Conservation (phyloP, 1,140 invertebrate genomes). For the Tetragonula clypearis region DNA sequence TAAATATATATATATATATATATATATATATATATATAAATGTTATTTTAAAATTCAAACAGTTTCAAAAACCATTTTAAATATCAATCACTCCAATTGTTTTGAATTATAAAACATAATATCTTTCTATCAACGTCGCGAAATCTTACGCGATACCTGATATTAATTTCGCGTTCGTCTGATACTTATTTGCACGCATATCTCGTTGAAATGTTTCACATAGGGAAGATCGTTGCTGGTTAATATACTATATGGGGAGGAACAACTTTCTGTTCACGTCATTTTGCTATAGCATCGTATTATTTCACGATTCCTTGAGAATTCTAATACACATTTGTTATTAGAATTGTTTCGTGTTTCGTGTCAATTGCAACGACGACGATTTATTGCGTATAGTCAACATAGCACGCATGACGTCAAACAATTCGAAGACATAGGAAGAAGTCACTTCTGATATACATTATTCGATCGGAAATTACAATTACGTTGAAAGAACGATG, state of each 20-base stretch:
- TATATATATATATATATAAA: no score
- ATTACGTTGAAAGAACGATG: conserved; percentile 18
- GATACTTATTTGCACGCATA: background rate
- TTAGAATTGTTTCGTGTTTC: no score
- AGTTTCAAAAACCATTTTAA: background rate
- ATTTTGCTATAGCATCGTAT: background rate
- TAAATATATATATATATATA: no score
- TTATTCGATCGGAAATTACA: background rate
- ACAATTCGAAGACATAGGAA: background rate
- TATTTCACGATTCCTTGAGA: background rate
- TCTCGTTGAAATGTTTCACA: background rate
- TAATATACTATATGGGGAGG: background rate
- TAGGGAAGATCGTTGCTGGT: background rate
- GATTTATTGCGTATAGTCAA: background rate
- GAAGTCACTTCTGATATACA: background rate
- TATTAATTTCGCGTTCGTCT: background rate
- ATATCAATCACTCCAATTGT: background rate
- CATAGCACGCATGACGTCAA: background rate
- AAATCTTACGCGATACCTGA: background rate
- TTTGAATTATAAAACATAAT: background rate
- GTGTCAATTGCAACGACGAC: background rate
- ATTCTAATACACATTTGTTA: background rate
- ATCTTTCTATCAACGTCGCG: background rate
- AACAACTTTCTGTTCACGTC: background rate
- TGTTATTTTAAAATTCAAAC: no score